Base-by-base conservation (phyloP, 2,888 invertebrate species). In the Thymelicus sylvestris region DNA sequence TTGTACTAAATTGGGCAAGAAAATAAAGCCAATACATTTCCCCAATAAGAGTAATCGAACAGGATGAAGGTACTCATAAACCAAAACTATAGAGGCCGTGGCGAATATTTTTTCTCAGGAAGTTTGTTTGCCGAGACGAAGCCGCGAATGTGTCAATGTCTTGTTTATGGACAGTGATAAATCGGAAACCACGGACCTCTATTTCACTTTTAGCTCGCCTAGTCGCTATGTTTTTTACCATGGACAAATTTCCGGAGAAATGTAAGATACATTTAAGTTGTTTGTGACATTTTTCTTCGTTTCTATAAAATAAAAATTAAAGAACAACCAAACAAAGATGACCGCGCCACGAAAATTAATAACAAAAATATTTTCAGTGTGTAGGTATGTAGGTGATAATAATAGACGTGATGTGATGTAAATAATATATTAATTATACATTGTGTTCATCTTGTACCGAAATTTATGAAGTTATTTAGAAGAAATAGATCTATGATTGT, bases 121-220 rank as follows among this genome's bases (percentile, higher is more conserved):
- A 65, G 57, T 65, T 64, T 69, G 69, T 64, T 63, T 59, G 59
- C 55, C 44, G 65, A 41, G 59, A 59, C 65, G 59, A 52, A 72
- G 64, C 72, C 66, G 65, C 73, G 67, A 75, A 78, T 78, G 71
- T 75, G 74, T 78, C 78, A 77, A 77, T 76, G 76, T 75, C 75
- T 75, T 76, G 74, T 75, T 76, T 76, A 71, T 73, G 61, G 79
- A 77, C 77, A 75, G 74, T 78, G 77, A 79, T 75, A 76, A 75
- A 79, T 79, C 69, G 75, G 60, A 63, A 74, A 70, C 72, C 69
- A 62, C 72, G 59, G 66, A 76, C 74, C 74, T 74, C 73, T 78
- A 74, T 78, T 78, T 77, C 74, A 74, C 73, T 75, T 73, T 74
- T 73, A 73, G 74, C 74, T 72, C 73, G 59, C 65, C 68, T 55